phyloP scores from a whole-genome alignment of 2,113 vertebrate genomes.

The Lanius ludovicianus region DNA sequence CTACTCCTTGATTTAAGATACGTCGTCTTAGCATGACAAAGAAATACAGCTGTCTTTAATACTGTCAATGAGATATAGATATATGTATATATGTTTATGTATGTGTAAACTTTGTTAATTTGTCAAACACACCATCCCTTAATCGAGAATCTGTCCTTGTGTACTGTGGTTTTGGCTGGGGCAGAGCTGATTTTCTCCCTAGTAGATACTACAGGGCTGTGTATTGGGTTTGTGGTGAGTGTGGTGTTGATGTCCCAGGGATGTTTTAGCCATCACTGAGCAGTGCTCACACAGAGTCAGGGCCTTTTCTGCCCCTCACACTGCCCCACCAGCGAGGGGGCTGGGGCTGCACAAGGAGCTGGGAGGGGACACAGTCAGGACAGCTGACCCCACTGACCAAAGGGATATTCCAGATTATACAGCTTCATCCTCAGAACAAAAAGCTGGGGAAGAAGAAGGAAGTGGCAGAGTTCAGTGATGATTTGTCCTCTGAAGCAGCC shows the following conservation, averaged over 20 bases:
- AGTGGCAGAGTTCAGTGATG: background rate
- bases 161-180: background rate
- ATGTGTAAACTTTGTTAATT: background rate
- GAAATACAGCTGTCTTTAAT: background rate
- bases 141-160: background rate
- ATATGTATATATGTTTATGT: background rate
- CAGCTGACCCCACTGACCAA: background rate
- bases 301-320: background rate
- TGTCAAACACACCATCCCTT: background rate
- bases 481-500: background rate
- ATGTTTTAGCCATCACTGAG: background rate
- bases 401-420: background rate
- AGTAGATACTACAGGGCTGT: background rate
- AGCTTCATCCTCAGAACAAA: background rate
- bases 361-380: background rate
- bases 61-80: background rate
- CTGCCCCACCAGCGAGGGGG: accelerated
- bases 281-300: accelerated
- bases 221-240: background rate
- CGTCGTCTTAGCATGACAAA: background rate
- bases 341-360: background rate
- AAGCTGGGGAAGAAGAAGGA: background rate
- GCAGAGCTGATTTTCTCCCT: background rate
- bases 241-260: background rate
- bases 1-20: background rate